Evolutionary conservation across 1,140 invertebrate species (phyloP).

Genomic region (Cyclargus thomasi): DNA sequence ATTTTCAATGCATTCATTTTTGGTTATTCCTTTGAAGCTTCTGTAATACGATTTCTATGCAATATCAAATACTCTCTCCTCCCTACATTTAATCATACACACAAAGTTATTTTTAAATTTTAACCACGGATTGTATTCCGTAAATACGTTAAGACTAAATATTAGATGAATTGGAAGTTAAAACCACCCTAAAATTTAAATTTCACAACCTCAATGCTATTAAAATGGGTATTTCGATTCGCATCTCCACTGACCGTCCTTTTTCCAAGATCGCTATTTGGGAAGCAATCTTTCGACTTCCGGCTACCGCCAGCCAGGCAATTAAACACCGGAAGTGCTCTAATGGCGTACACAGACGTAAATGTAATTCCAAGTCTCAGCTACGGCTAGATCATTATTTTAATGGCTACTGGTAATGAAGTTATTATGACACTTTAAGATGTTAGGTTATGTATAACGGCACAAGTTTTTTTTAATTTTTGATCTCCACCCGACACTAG

Average conservation of each 20-base stretch:
- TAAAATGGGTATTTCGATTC: background rate
- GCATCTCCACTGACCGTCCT: background rate
- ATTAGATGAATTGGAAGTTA: too few species aligned
- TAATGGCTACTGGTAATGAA: constrained; percentile 22
- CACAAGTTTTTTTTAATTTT: background rate
- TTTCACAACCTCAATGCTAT: background rate
- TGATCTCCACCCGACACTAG: too few species aligned
- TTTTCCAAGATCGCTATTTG: constrained; percentile 36
- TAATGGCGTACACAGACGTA: constrained; percentile 54
- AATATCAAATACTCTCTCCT: too few species aligned
- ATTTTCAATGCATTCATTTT: too few species aligned
- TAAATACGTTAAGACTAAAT: too few species aligned
- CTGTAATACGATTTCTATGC: too few species aligned
- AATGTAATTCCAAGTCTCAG: constrained; percentile 41
- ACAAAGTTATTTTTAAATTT: too few species aligned
- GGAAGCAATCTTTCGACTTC: constrained; percentile 66
- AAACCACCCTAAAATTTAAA: background rate
- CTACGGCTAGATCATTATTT: constrained; percentile 29
- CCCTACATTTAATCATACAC: too few species aligned
- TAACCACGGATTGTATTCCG: too few species aligned
- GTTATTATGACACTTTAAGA: constrained; percentile 29
- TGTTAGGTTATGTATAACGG: constrained; percentile 20
- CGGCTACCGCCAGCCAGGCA: constrained; percentile 54
- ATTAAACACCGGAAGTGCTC: constrained; percentile 57
- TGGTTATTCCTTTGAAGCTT: too few species aligned